Base-by-base conservation (phyloP, 2,797 vertebrate species). In the Epinephelus awoara region DNA sequence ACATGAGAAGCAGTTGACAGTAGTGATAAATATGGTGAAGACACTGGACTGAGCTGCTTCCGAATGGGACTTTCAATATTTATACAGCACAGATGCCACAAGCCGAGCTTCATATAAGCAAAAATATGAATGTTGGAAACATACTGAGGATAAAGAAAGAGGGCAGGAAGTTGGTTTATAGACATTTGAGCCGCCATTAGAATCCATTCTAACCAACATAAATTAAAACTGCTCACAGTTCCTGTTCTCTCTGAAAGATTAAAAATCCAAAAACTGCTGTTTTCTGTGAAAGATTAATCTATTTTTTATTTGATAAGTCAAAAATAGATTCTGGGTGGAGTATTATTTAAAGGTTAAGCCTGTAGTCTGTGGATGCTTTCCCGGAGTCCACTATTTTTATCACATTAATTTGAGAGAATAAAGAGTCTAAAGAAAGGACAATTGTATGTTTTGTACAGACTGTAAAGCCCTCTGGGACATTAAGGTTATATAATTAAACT, bases 1-100 rank as follows among this genome's bases (percentile, higher is more conserved):
- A 69, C 15, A 79, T 62, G 57, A 82, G 38, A 40, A n/a, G 47
- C 7, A n/a, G 56, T 6, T 72, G 72, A 75, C 62, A 69, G 52
- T 2, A 3, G 23, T 72, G 62, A 77, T 44, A 66, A 51, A 76
- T 73, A 59, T 18, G 46, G 18, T 23, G 15, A 51, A 66, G n/a
- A 15, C 59, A 54, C 9, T 57, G 66, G 56, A 65, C 38, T 66
- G 27, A 63, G 19, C 5, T 69, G 21, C 11, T 13, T 17, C n/a
- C 56, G 42, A 56, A 49, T 34, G 51, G 40, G 55, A 63, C 7
- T 63, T 69, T 4, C 5, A 51, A 17, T 19, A 23, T 55, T 8
- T n/a, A 54, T 55, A 44, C 44, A 25, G 58, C 51, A n/a, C 21
- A 55, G 21, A 27, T 0, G 1, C 47, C 49, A 42, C 21, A n/a